Percentiles rank a stretch among this genome's conserved stretches.
Evolutionary conservation across 2,888 invertebrate species (phyloP).

Genomic region (Lymantria monacha): DNA sequence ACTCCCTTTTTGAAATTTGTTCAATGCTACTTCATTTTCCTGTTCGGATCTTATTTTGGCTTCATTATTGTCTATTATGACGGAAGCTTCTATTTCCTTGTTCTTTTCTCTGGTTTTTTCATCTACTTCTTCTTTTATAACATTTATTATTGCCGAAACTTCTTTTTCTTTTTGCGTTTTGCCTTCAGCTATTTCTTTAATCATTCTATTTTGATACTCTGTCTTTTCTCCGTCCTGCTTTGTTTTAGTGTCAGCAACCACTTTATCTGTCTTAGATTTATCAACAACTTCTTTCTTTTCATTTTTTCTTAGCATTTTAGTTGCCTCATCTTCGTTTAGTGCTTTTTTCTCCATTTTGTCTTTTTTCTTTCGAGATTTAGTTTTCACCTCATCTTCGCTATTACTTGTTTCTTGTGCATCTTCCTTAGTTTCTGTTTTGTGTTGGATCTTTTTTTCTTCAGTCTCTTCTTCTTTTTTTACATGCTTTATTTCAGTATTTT

Average conservation of each 20-base stretch:
- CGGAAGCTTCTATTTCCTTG: background rate
- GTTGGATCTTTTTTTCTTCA: background rate
- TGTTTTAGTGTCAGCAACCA: background rate
- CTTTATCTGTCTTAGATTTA: constrained; percentile 1
- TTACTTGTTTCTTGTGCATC: constrained; percentile 7
- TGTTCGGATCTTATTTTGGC: too few relatives aligned
- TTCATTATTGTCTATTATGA: background rate
- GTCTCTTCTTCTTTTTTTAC: background rate
- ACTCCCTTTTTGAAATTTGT: too few relatives aligned
- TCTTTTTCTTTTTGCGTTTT: constrained; percentile 13
- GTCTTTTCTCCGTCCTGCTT: background rate
- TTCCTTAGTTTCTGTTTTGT: constrained; percentile 1
- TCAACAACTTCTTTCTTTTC: too few relatives aligned
- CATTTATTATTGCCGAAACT: background rate
- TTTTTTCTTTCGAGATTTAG: background rate
- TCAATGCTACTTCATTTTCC: too few relatives aligned
- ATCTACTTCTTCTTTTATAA: constrained; percentile 8
- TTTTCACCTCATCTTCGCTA: constrained; percentile 1
- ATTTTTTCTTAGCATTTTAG: too few relatives aligned
- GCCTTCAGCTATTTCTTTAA: background rate
- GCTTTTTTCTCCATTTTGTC: too few relatives aligned
- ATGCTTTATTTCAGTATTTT: too few relatives aligned
- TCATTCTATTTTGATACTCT: too few relatives aligned
- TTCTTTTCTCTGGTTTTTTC: background rate
- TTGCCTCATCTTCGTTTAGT: too few relatives aligned